Evolutionary conservation across 53 echinoderm and acorn worm species (phyloP).

Genomic region (Glandiceps talaboti): DNA sequence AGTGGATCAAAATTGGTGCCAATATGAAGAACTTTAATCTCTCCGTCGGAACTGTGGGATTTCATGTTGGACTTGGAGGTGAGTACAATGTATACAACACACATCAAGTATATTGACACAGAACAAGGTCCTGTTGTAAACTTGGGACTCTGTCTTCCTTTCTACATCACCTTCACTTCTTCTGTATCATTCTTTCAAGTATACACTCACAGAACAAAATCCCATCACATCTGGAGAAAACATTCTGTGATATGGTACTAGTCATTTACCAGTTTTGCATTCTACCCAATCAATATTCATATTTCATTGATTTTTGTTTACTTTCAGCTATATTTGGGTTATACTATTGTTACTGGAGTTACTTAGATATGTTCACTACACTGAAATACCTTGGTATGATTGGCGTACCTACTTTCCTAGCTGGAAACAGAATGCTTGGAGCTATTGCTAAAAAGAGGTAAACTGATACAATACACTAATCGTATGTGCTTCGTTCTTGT

Average conservation of each 20-base stretch:
- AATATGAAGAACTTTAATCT: slow-evolving; percentile 66
- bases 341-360: slow-evolving; percentile 85
- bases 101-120: too few relatives aligned
- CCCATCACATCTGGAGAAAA: too few relatives aligned
- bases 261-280: too few relatives aligned
- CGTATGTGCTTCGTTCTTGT: too few relatives aligned
- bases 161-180: too few relatives aligned
- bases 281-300: too few relatives aligned
- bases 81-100: not conserved
- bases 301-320: not conserved
- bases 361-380: slow-evolving; percentile 76
- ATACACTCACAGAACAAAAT: too few relatives aligned
- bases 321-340: slow-evolving; percentile 58
- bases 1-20: slow-evolving; percentile 90
- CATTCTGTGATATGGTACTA: too few relatives aligned
- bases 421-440: slow-evolving; percentile 75
- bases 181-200: too few relatives aligned
- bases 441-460: slow-evolving; percentile 33
- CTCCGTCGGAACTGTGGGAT: slow-evolving; percentile 74
- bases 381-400: slow-evolving; percentile 59
- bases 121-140: too few relatives aligned
- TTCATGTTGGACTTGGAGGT: slow-evolving; percentile 78
- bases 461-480: too few relatives aligned
- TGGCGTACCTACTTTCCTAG: slow-evolving; percentile 69
- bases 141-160: too few relatives aligned